Evolutionary conservation across 2,888 invertebrate genomes (phyloP).

Genomic region (Apoda limacodes): DNA sequence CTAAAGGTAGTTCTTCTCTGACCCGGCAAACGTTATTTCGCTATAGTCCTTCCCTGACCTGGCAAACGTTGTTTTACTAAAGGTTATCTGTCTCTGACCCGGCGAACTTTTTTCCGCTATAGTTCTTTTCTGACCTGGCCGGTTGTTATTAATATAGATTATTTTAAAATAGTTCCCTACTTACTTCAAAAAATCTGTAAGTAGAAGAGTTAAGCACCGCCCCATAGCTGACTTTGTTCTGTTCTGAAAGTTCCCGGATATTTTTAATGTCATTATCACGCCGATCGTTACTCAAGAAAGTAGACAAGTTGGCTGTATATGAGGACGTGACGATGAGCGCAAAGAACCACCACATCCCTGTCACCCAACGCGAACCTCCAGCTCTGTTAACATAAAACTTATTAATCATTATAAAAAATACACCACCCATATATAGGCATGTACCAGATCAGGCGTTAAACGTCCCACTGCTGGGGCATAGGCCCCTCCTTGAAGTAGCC

Average conservation of each 20-base stretch:
- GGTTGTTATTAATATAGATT: too few species aligned
- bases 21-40: too few species aligned
- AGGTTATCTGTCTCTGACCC: too few species aligned
- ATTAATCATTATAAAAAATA: slow-evolving; percentile 9
- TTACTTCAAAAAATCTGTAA: slow-evolving; percentile 84
- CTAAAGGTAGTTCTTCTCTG: too few species aligned
- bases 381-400: slow-evolving; percentile 68
- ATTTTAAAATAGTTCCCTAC: too few species aligned
- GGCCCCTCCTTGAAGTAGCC: too few species aligned
- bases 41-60: too few species aligned
- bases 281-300: slow-evolving; percentile 83
- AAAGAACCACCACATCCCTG: slow-evolving; percentile 95
- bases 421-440: neutral
- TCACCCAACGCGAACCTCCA: slow-evolving; percentile 87
- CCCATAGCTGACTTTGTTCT: slow-evolving; percentile 89
- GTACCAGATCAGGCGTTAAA: too few species aligned
- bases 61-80: too few species aligned
- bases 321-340: slow-evolving; percentile 92
- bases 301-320: slow-evolving; percentile 79
- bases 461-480: too few species aligned
- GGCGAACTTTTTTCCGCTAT: too few species aligned
- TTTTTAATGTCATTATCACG: slow-evolving; percentile 85
- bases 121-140: too few species aligned
- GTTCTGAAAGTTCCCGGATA: slow-evolving; percentile 84
- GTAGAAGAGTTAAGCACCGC: slow-evolving; percentile 84